These are phyloP conservation scores for Berghia stephanieae DNA, from an alignment of 1,140 invertebrate species.

Conservation along the genomic window DNA sequence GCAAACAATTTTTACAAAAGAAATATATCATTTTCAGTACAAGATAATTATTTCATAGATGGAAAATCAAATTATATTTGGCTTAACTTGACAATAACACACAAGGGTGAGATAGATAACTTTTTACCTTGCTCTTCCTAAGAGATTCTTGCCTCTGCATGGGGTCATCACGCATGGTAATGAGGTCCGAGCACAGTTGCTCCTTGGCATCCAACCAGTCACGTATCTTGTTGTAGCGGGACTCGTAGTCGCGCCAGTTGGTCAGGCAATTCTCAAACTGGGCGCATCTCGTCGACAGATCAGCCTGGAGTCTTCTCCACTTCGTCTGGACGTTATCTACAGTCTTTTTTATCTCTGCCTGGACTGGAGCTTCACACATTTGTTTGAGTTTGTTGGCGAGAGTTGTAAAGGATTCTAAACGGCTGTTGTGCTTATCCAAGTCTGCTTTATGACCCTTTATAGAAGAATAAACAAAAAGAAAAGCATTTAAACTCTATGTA, in stretches of 20 bases:
- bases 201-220: constrained; percentile 57
- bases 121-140: constrained; percentile 49
- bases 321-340: constrained; percentile 47
- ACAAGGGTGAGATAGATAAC: not conserved
- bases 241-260: constrained; percentile 57
- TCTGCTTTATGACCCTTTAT: constrained; percentile 47
- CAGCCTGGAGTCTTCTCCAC: constrained; percentile 43
- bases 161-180: constrained; percentile 40
- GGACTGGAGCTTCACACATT: constrained; percentile 56
- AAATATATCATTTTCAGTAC: too few species aligned
- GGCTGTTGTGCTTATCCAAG: constrained; percentile 37
- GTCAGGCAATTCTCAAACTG: constrained; percentile 47
- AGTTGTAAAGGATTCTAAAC: constrained; percentile 44
- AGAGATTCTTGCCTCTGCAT: constrained; percentile 44
- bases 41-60: too few species aligned
- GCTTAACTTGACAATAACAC: too few species aligned
- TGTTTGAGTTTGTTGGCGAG: constrained; percentile 47
- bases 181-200: constrained; percentile 45
- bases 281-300: constrained; percentile 40
- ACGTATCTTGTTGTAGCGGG: constrained; percentile 41
- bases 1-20: too few species aligned
- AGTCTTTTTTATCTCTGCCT: constrained; percentile 50
- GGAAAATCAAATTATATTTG: too few species aligned
- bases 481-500: not conserved
- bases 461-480: constrained; percentile 17